Conservation (phyloP, 2,113 vertebrate genomes). For the Lycocorax pyrrhopterus region DNA sequence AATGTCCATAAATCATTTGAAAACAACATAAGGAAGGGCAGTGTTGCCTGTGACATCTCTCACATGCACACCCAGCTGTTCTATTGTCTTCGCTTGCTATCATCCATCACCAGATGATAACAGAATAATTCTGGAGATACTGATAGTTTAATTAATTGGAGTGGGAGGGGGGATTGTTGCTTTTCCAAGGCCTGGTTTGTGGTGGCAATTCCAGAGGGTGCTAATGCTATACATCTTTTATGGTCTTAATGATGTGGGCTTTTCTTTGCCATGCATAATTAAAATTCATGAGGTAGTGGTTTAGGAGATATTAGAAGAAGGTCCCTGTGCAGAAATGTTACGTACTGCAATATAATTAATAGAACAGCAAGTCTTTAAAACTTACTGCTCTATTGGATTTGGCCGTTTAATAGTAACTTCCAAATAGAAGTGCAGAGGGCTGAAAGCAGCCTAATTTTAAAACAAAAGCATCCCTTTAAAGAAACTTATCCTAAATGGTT, state of each 20-base stretch:
- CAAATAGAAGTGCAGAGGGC: background rate
- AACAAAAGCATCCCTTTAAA: background rate
- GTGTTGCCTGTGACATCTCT: background rate
- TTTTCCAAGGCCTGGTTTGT: background rate
- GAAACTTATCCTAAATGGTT: background rate
- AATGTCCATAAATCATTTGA: background rate
- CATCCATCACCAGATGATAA: background rate
- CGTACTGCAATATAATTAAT: conserved; percentile 2
- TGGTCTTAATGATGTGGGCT: background rate
- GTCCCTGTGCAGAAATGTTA: background rate
- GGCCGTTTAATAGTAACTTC: background rate
- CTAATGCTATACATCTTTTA: background rate
- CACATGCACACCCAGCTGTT: background rate
- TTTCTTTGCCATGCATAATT: background rate
- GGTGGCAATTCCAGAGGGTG: background rate
- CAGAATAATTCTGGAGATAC: conserved; percentile 12
- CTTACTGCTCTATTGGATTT: background rate
- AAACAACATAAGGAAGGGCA: background rate
- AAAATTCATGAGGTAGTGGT: conserved; percentile 14
- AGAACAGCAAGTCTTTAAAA: background rate
- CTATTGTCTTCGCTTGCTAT: conserved; percentile 29
- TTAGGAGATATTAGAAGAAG: background rate
- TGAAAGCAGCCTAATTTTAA: background rate
- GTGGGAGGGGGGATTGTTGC: background rate
- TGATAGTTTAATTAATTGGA: conserved; percentile 35